Evolutionary conservation across 2,888 invertebrate species (phyloP).

Genomic region (Cosmorhoe ocellata): DNA sequence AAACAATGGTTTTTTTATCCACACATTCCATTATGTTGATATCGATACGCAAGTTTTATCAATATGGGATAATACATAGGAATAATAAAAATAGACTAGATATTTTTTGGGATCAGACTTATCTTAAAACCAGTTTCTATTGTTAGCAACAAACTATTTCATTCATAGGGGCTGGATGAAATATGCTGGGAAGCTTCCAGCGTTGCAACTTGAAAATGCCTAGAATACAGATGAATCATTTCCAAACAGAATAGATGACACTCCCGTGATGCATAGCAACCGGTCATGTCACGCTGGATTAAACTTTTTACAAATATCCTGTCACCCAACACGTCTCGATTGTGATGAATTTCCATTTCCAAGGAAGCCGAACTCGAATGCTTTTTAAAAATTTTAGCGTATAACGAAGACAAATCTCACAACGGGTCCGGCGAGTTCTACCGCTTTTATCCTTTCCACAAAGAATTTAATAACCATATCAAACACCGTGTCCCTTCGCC

Average conservation of each 20-base stretch:
- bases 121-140: constrained; percentile 22
- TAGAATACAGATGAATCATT: constrained; percentile 50
- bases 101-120: constrained; percentile 12
- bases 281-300: constrained; percentile 67
- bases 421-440: constrained; percentile 56
- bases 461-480: constrained; percentile 82
- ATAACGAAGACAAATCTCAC: constrained; percentile 76
- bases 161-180: constrained; percentile 18
- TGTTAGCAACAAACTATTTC: constrained; percentile 23
- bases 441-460: constrained; percentile 72
- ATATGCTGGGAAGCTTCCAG: constrained; percentile 23
- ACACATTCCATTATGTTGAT: too few relatives aligned
- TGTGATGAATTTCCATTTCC: constrained; percentile 68
- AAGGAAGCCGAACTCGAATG: constrained; percentile 61
- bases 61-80: background rate
- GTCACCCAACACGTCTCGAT: constrained; percentile 62
- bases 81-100: background rate
- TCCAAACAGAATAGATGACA: constrained; percentile 48
- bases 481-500: constrained; percentile 78
- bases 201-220: constrained; percentile 16
- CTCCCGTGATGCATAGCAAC: constrained; percentile 56
- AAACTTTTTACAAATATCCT: constrained; percentile 51
- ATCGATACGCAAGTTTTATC: background rate
- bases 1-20: background rate
- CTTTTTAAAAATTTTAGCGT: constrained; percentile 73